Evolutionary conservation across 2,113 vertebrate species (phyloP).

Genomic region (Danio rerio): GRCz12tu NC_133191.1:34740501-34741000

Average conservation of each 20-base stretch:
- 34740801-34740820: neutral
- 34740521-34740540: conserved; percentile 45
- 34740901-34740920: neutral
- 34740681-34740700: conserved; percentile 40
- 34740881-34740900: neutral
- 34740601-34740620: neutral
- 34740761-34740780: conserved; percentile 36
- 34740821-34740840: neutral
- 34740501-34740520: conserved; percentile 55
- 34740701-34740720: conserved; percentile 28
- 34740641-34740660: neutral
- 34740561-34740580: conserved; percentile 14
- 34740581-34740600: neutral
- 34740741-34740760: conserved; percentile 9
- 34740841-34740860: neutral
- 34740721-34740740: conserved; percentile 29
- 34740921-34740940: neutral
- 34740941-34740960: neutral
- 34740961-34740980: neutral
- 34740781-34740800: neutral
- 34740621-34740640: neutral
- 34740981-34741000: neutral
- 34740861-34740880: conserved; percentile 18
- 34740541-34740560: conserved; percentile 21
- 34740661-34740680: neutral